A percentile compares a stretch with the other conserved stretches of the same genome.
These are phyloP conservation scores for Heteromormyrus szaboi DNA, from an alignment of 2,797 vertebrate genomes.

Conservation along the genomic window DNA sequence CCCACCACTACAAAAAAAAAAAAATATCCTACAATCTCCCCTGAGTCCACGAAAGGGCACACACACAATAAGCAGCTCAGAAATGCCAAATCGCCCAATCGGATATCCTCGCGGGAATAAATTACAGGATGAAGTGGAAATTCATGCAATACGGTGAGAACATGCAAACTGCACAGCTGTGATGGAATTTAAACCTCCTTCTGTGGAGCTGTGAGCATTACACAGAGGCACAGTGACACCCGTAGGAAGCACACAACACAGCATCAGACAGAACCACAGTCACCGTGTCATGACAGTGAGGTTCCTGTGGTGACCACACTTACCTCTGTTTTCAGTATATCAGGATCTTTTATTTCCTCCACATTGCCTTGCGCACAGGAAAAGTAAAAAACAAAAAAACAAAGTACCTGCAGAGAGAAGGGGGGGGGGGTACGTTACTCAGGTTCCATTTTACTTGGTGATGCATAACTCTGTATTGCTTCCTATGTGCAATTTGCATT, in stretches of 20 bases:
- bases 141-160: not conserved
- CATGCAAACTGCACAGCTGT: not conserved
- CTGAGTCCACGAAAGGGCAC: not conserved
- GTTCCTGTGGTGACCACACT: not conserved
- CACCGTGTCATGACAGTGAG: not conserved
- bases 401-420: constrained; percentile 37
- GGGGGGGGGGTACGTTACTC: not conserved
- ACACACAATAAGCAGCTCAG: not conserved
- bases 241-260: not conserved
- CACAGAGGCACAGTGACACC: not conserved
- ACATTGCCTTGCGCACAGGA: constrained; percentile 33
- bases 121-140: not conserved
- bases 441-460: not conserved
- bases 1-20: not conserved
- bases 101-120: not conserved
- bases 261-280: not conserved
- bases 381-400: not conserved
- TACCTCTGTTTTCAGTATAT: constrained; percentile 29
- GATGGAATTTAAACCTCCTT: not conserved
- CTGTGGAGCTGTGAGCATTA: not conserved
- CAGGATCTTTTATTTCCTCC: constrained; percentile 31
- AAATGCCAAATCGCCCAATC: not conserved
- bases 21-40: not conserved
- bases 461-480: not conserved
- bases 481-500: not conserved